These are phyloP conservation scores for Periophthalmus modestus DNA, from an alignment of 2,113 vertebrate species.

Conservation along the genomic window DNA sequence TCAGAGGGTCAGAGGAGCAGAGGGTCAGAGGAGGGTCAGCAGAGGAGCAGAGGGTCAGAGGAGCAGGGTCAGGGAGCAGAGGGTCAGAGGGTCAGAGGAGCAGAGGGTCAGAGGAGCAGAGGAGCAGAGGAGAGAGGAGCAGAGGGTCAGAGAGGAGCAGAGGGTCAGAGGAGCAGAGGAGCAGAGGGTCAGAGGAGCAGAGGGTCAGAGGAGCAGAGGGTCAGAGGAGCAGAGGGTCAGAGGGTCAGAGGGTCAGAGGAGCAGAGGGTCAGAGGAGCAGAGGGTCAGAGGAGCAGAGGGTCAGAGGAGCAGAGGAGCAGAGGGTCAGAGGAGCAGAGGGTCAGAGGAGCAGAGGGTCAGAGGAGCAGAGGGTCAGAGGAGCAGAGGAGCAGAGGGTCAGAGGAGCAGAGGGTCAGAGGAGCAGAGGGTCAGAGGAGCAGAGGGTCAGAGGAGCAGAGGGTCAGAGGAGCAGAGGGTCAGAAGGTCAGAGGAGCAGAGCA, in stretches of 20 bases:
- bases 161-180: not conserved
- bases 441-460: not conserved
- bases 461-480: not conserved
- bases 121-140: too few relatives aligned
- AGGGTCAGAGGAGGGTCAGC: too few relatives aligned
- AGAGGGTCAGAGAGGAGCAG: not conserved
- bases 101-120: not conserved
- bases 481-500: too few relatives aligned
- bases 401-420: not conserved
- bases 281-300: not conserved
- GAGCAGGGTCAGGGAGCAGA: too few relatives aligned
- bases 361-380: not conserved
- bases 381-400: not conserved
- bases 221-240: not conserved
- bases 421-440: not conserved
- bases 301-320: not conserved
- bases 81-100: not conserved
- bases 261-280: not conserved
- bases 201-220: not conserved
- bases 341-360: not conserved
- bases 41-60: not conserved
- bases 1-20: not conserved
- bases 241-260: too few relatives aligned
- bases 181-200: not conserved
- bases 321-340: not conserved